Base-by-base conservation (phyloP, 1,140 invertebrate genomes). In the Nomia melanderi region DNA sequence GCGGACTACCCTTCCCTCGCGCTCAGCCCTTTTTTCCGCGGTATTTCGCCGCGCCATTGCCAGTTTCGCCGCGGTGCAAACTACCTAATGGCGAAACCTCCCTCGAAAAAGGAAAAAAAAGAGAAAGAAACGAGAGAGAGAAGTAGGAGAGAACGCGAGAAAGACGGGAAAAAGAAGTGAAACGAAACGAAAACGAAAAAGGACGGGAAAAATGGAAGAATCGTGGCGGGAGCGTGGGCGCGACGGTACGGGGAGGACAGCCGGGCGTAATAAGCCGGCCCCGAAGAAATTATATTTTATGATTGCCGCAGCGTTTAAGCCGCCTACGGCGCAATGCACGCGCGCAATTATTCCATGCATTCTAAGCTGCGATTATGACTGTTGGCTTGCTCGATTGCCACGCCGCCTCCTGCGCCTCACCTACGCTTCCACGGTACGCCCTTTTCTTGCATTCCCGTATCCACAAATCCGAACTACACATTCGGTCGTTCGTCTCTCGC, bases 271-370 rank as follows among this genome's bases (percentile, higher is more conserved):
- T 84, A 88, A 87, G 73, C 85, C 72, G 66, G 63, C 71, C n/a
- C 70, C 39, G 63, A 82, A 81, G 79, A 82, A 87, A 89, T 89
- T 87, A 87, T 88, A 86, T 87, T 87, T 89, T 86, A 89, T 65
- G 83, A 89, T 87, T 87, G 85, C 81, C 69, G 83, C 66, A 78
- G 67, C 84, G 47, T 83, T 84, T 83, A 84, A 86, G 79, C 77
- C 72, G 74, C 79, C 71, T 79, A 81, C 62, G 60, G 78, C 63
- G 64, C 83, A 79, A 85, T 80, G 78, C 54, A 76, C 64, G 82
- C 65, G 70, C 79, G 77, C 83, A 87, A 89, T 88, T 89, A 88
- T 88, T 89, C 86, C 84, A 87, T 88, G 86, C 87, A 89, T 88
- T 88, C 84, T 85, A 82, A 86, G 79, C 78, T 78, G 82, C 81